Evolutionary conservation across 2,797 vertebrate species (phyloP), one percentile per base, ranked within the genome.

Genomic region (Enteromius unitaeniatus): DNA sequence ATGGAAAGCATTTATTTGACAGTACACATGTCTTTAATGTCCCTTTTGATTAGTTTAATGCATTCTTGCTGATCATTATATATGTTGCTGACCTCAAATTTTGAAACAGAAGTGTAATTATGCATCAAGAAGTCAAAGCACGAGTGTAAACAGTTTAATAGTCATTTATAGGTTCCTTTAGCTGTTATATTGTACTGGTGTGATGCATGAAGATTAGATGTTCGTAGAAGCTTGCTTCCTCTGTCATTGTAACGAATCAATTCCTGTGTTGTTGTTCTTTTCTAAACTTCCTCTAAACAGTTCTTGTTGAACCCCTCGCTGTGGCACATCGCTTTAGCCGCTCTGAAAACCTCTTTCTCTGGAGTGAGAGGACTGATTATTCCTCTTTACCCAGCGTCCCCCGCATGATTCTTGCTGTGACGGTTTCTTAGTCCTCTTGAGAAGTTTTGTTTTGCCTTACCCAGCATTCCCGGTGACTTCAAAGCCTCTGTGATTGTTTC

Each of bases 401-500:
- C 87, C 62, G 81, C 42, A 86, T 21, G 77, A 82, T 62, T 87
- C 90, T 92, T 65, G 88, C 92, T 92, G 92, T 91, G 93, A 91
- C 88, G 82, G 88, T 87, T 91, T 90, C 93, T 94, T 85, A 89
- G 86, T 86, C 85, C 84, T 87, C 83, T 76, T 91, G 88, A 91
- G 90, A 90, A 85, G 62, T 86, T 90, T 88, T 86, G 90, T 86
- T 86, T 62, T 28, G 21, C 11, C 62, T 73, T 53, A 64, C 88
- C 88, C 87, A 77, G 83, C 88, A 81, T 93, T 92, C 88, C 91
- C 78, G 64, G 58, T 53, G 74, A 91, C 92, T 93, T 95, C 91
- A 94, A 93, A 94, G 91, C 85, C n/a, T 90, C 87, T 85, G 83
- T 92, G 90, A 88, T 87, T 88, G 87, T 88, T 34, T 85, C 90